Conservation (phyloP, 2,888 invertebrate species). For the Ennomos erosarius region DNA sequence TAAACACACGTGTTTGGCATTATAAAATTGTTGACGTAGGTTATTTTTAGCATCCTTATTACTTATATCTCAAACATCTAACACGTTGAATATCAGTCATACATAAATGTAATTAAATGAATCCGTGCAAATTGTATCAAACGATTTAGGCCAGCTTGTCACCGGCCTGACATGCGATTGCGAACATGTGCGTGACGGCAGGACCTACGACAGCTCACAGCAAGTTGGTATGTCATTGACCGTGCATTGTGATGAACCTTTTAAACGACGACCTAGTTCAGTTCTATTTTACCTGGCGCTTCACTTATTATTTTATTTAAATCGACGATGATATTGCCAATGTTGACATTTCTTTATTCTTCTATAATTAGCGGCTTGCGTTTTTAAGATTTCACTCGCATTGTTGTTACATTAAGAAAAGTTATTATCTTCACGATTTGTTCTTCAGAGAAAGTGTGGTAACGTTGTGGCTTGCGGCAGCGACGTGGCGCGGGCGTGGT, state of each 20-base stretch:
- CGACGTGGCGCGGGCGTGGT: constrained; percentile 34
- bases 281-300: neutral
- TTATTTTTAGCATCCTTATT: neutral
- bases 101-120: constrained; percentile 10
- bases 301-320: too few species aligned
- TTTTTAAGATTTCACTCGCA: constrained; percentile 31
- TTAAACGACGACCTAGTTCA: neutral
- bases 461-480: constrained; percentile 45
- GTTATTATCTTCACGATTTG: constrained; percentile 40
- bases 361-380: constrained; percentile 13
- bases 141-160: constrained; percentile 24
- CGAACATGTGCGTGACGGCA: constrained; percentile 42
- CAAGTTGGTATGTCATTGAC: constrained; percentile 50
- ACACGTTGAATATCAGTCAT: neutral
- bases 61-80: too few species aligned
- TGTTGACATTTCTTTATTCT: neutral
- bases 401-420: constrained; percentile 26
- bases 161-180: constrained; percentile 26
- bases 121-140: constrained; percentile 29
- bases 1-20: constrained; percentile 38
- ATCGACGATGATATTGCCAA: too few species aligned
- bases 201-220: constrained; percentile 43
- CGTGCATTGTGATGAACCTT: constrained; percentile 45
- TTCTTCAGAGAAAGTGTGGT: constrained; percentile 60
- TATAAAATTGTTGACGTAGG: constrained; percentile 40